Evolutionary conservation across 2,113 vertebrate genomes (phyloP).

Genomic region (Glaucomys volans): DNA sequence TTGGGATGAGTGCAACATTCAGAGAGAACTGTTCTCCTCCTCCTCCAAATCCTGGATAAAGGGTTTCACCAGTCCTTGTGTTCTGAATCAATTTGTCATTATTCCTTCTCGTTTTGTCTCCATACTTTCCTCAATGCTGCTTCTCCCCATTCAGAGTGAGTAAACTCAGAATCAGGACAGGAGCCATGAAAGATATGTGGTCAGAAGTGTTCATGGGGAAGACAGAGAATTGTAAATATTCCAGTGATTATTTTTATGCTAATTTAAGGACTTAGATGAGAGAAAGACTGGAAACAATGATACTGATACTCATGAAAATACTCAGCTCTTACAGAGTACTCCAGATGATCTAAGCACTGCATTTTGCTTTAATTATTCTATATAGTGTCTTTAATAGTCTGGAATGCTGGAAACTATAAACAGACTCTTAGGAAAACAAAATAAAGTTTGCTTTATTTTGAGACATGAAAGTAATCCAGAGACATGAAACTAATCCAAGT

Average conservation of each 20-base stretch:
- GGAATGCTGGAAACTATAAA: neutral
- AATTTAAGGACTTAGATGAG: neutral
- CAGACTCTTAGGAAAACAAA: neutral
- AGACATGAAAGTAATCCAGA: no score
- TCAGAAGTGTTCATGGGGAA: neutral
- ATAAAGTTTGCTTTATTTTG: neutral
- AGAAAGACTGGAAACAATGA: neutral
- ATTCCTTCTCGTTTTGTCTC: neutral
- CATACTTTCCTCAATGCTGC: neutral
- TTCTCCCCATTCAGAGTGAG: neutral
- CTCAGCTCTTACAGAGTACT: neutral
- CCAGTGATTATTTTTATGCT: neutral
- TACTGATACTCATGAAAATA: neutral
- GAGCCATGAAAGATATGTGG: neutral
- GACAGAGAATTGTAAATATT: neutral
- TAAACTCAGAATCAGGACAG: neutral
- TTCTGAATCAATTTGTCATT: neutral
- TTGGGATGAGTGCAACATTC: neutral
- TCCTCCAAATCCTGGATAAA: neutral
- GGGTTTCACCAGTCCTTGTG: neutral
- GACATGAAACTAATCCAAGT: neutral
- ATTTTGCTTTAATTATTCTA: neutral
- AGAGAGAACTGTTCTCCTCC: neutral
- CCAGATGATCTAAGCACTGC: neutral
- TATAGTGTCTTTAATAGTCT: neutral